phyloP scores from a whole-genome alignment of 2,888 invertebrate genomes.

The Lasiommata megera region DNA sequence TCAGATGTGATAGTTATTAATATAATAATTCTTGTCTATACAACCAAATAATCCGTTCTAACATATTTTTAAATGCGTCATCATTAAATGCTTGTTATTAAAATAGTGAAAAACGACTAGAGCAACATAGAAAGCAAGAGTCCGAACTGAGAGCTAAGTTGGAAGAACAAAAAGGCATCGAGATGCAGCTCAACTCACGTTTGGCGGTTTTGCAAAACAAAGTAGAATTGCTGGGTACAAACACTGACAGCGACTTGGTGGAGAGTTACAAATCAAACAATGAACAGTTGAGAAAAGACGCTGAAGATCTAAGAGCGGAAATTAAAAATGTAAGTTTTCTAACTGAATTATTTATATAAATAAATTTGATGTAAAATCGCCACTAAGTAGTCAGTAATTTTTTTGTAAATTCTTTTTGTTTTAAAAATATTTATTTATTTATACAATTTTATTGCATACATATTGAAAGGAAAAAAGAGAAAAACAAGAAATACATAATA shows the following conservation, averaged over 20 bases:
- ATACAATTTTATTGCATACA: no score
- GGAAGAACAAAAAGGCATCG: constrained; percentile 66
- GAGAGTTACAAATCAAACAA: constrained; percentile 60
- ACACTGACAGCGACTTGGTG: constrained; percentile 53
- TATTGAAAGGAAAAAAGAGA: no score
- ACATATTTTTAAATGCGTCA: no score
- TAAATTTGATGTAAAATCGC: no score
- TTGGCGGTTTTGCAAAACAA: constrained; percentile 66
- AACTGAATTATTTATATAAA: no score
- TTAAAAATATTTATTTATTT: no score
- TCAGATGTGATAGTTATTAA: no score
- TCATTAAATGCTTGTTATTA: not conserved
- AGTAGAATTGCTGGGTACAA: constrained; percentile 54
- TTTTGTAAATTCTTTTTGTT: no score
- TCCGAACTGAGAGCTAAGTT: constrained; percentile 58
- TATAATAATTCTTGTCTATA: no score
- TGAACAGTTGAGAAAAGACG: constrained; percentile 56
- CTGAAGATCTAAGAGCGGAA: constrained; percentile 58
- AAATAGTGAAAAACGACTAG: constrained; percentile 64
- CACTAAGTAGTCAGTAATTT: no score
- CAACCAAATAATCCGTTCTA: no score
- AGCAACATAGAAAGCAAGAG: constrained; percentile 66
- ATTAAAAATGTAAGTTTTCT: constrained; percentile 61
- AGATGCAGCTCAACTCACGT: constrained; percentile 65
- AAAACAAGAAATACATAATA: no score